Evolutionary conservation across 2,113 vertebrate species (phyloP).

Genomic region (Elgaria multicarinata): DNA sequence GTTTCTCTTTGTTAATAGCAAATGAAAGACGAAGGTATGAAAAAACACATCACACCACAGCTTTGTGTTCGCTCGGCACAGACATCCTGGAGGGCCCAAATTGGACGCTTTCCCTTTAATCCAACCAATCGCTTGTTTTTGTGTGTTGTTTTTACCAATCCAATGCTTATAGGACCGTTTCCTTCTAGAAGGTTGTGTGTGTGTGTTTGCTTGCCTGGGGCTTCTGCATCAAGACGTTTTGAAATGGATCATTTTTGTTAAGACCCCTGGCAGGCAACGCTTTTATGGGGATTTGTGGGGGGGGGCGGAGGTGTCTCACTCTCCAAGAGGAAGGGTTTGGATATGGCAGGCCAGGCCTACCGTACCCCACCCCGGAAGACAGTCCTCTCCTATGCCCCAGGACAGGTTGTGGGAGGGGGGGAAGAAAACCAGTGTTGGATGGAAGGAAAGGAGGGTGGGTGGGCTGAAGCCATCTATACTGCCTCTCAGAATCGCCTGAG

Average conservation of each 20-base stretch:
- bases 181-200: not conserved
- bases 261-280: no score
- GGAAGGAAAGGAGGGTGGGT: not conserved
- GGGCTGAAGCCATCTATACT: not conserved
- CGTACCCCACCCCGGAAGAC: not conserved
- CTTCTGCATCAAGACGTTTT: no score
- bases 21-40: not conserved
- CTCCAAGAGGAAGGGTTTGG: not conserved
- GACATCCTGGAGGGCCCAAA: not conserved
- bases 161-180: not conserved
- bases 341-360: not conserved
- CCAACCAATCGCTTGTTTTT: not conserved
- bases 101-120: not conserved
- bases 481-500: slow-evolving; percentile 9
- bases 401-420: not conserved
- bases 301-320: not conserved
- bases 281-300: no score
- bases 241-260: no score
- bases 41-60: not conserved
- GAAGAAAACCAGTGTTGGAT: not conserved
- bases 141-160: no score
- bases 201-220: not conserved
- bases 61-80: not conserved
- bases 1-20: not conserved
- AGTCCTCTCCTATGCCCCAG: not conserved